phyloP scores from a whole-genome alignment of 2,888 invertebrate genomes.

The Cryptus armator region DNA sequence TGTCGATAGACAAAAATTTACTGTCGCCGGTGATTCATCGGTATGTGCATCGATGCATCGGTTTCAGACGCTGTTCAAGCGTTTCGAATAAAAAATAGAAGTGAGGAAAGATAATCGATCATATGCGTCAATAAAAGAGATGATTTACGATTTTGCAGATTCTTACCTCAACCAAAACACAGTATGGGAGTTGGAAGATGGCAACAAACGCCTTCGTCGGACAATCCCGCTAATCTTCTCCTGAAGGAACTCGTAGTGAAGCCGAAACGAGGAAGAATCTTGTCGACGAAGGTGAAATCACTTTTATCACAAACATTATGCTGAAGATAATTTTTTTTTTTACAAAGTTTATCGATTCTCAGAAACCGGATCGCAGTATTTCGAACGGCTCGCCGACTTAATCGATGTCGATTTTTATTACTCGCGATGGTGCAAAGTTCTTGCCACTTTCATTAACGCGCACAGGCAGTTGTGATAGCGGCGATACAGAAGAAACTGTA shows the following conservation, averaged over 20 bases:
- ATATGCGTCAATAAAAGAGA: background rate
- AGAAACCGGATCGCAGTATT: constrained; percentile 45
- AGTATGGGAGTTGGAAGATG: constrained; percentile 60
- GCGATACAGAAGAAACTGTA: background rate
- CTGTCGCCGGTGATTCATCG: constrained; percentile 88
- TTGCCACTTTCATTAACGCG: constrained; percentile 9
- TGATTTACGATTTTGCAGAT: constrained; percentile 70
- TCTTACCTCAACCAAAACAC: constrained; percentile 75
- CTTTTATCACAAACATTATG: background rate
- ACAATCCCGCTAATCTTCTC: constrained; percentile 54
- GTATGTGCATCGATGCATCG: constrained; percentile 73
- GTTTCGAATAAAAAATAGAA: background rate
- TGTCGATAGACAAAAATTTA: constrained; percentile 87
- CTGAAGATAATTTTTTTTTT: constrained; percentile 16
- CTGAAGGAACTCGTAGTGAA: constrained; percentile 65
- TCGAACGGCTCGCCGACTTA: constrained; percentile 32
- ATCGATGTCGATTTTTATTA: background rate
- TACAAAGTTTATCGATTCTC: background rate
- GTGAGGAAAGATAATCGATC: background rate
- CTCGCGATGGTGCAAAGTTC: constrained; percentile 1
- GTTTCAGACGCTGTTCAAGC: background rate
- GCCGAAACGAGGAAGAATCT: constrained; percentile 40
- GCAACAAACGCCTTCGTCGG: constrained; percentile 52
- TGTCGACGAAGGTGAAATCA: constrained; percentile 40
- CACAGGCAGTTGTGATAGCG: background rate